Evolutionary conservation across 2,888 invertebrate species (phyloP).

Genomic region (Xestoiulus laeticollis): DNA sequence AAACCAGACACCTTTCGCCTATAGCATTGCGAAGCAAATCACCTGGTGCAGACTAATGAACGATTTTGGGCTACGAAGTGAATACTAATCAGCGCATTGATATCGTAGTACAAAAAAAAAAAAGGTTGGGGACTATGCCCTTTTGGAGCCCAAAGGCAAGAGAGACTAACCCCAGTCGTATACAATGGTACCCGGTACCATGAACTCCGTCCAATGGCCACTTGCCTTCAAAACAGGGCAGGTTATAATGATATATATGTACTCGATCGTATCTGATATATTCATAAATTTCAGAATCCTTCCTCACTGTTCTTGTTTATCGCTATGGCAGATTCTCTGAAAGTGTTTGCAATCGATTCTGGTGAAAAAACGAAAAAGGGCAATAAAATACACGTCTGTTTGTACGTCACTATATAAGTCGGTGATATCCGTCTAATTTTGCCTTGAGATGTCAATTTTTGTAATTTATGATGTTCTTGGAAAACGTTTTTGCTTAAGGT

Average conservation of each 20-base stretch:
- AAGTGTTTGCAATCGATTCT: not conserved
- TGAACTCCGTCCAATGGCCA: not conserved
- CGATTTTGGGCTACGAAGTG: not conserved
- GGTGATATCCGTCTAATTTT: not conserved
- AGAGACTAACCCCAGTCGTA: not conserved
- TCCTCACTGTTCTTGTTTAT: not conserved
- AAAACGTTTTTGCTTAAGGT: not conserved
- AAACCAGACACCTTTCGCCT: not conserved
- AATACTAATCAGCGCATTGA: conserved; percentile 21
- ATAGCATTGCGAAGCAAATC: not conserved
- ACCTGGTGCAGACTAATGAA: not conserved
- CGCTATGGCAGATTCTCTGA: too few relatives aligned
- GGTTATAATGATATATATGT: conserved; percentile 21
- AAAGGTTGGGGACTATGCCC: not conserved
- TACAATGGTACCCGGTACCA: conserved; percentile 37
- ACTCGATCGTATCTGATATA: too few relatives aligned
- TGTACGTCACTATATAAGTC: not conserved
- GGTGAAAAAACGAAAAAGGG: not conserved
- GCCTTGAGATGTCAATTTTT: not conserved
- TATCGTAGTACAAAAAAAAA: not conserved
- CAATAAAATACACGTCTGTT: not conserved
- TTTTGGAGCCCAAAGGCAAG: conserved; percentile 12
- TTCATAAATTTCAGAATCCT: not conserved
- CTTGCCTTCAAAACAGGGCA: not conserved
- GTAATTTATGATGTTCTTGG: not conserved